These are phyloP conservation scores for Synergus umbraculus DNA, from an alignment of 2,888 invertebrate genomes.

Conservation along the genomic window DNA sequence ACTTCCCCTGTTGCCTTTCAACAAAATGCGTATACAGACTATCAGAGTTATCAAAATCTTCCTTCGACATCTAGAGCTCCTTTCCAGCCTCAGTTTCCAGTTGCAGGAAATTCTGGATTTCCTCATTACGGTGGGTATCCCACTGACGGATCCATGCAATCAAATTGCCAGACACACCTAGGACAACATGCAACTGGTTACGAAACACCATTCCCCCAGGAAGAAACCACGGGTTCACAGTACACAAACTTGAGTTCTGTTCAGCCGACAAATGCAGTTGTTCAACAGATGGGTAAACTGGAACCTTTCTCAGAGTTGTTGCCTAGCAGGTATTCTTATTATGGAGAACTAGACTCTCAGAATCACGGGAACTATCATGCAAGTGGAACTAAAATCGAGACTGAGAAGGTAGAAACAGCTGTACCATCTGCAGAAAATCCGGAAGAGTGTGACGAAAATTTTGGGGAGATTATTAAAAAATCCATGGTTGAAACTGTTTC, in stretches of 20 bases:
- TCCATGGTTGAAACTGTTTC: slow-evolving; percentile 94
- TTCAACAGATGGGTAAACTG: slow-evolving; percentile 81
- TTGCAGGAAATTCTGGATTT: slow-evolving; percentile 60
- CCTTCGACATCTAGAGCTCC: slow-evolving; percentile 70
- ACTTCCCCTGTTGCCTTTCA: slow-evolving; percentile 53
- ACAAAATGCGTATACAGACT: slow-evolving; percentile 60
- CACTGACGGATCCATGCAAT: slow-evolving; percentile 33
- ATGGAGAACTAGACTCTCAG: slow-evolving; percentile 69
- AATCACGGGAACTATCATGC: slow-evolving; percentile 52
- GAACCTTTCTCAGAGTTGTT: slow-evolving; percentile 85
- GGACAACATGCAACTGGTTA: slow-evolving; percentile 59
- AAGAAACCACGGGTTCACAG: slow-evolving; percentile 79
- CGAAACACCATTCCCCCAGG: slow-evolving; percentile 67
- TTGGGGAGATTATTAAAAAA: slow-evolving; percentile 95
- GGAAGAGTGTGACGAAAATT: slow-evolving; percentile 84
- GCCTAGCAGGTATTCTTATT: slow-evolving; percentile 80
- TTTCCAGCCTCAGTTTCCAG: slow-evolving; percentile 60
- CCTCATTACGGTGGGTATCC: slow-evolving; percentile 63
- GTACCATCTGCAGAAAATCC: slow-evolving; percentile 53
- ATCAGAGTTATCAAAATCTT: slow-evolving; percentile 62
- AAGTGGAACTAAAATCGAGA: slow-evolving; percentile 52
- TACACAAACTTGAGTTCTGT: slow-evolving; percentile 85
- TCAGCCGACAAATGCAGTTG: slow-evolving; percentile 70
- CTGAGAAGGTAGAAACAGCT: slow-evolving; percentile 47
- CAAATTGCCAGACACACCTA: slow-evolving; percentile 63